Evolutionary conservation across 2,888 invertebrate species (phyloP), one percentile per base, ranked within the genome.

Genomic region (Agonopterix arenella): DNA sequence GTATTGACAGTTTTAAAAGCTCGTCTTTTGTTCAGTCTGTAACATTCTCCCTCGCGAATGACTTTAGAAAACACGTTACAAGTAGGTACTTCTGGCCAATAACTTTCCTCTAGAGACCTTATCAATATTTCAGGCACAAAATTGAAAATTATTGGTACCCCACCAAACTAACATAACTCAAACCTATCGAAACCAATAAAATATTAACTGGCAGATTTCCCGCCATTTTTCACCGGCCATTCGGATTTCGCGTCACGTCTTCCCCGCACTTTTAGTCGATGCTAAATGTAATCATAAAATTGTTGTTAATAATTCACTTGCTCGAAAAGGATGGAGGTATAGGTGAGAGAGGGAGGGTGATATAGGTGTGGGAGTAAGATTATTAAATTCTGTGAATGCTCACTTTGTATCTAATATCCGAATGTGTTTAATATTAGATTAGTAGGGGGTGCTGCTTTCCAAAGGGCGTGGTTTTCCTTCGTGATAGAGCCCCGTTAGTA

Each of bases 391-490:
- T 79, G 83, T 83, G 86, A 88, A 86, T 89, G 86, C 74, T 86
- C 88, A 86, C 82, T 86, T 86, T 88, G 88, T 89, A 84, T 88
- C 84, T 86, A 89, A 86, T 89, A 86, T 88, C 79, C 78, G 85
- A 84, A 85, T 84, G 86, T 84, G 83, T 85, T 89, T 85, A 89
- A 88, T 89, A 89, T 89, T 89, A 84, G 86, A 89, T 88, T 86
- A 88, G 78, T 70, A 61, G 61, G 79, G 81, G 84, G 78, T 70
- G 72, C 66, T 53, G 63, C 62, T 44, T 49, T 67, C 70, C 78
- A 72, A 70, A 55, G 74, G 81, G 81, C 78, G 82, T 70, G 79
- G 76, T 60, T 56, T 50, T 47, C 64, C 51, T 70, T 62, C 79
- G 80, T 76, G 81, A 79, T 80, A 77, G 80, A 80, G 78, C 70